phyloP scores from a whole-genome alignment of 2,888 invertebrate genomes.

The Philereme vetulata region DNA sequence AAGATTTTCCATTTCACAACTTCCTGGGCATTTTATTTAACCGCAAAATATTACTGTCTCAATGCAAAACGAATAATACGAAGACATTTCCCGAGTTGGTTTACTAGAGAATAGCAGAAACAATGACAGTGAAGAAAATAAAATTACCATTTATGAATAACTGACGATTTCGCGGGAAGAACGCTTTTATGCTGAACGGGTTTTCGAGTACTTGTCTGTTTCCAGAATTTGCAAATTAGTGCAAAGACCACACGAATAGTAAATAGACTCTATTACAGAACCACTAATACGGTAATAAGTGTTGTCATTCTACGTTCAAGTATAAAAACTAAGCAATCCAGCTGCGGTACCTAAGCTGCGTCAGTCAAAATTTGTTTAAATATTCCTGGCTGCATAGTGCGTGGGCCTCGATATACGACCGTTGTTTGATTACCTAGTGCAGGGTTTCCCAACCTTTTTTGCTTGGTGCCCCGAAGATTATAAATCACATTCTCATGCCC shows the following conservation, averaged over 20 bases:
- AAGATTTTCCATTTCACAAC: neutral
- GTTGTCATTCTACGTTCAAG: no score
- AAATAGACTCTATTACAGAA: neutral
- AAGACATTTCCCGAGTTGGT: slow-evolving; percentile 18
- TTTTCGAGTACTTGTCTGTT: neutral
- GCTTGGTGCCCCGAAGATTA: no score
- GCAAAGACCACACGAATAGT: slow-evolving; percentile 2
- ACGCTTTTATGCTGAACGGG: slow-evolving; percentile 1
- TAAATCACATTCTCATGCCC: no score
- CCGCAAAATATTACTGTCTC: slow-evolving; percentile 1
- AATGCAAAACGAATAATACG: slow-evolving; percentile 22
- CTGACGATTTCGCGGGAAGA: slow-evolving; percentile 27
- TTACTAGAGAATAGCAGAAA: slow-evolving; percentile 31
- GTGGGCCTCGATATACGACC: no score
- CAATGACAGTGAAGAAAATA: slow-evolving; percentile 37
- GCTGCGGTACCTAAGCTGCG: no score
- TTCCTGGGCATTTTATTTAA: neutral
- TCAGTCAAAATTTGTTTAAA: no score
- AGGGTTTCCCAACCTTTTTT: no score
- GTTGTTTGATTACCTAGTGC: no score
- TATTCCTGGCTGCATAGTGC: no score
- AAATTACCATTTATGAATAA: slow-evolving; percentile 41
- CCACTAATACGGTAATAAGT: no score
- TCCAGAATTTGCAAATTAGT: slow-evolving; percentile 1
- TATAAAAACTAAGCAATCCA: no score